Percentiles rank a stretch among this genome's conserved stretches.
Conservation (phyloP, 2,797 vertebrate species). For the Rousettus madagascariensis region DNA sequence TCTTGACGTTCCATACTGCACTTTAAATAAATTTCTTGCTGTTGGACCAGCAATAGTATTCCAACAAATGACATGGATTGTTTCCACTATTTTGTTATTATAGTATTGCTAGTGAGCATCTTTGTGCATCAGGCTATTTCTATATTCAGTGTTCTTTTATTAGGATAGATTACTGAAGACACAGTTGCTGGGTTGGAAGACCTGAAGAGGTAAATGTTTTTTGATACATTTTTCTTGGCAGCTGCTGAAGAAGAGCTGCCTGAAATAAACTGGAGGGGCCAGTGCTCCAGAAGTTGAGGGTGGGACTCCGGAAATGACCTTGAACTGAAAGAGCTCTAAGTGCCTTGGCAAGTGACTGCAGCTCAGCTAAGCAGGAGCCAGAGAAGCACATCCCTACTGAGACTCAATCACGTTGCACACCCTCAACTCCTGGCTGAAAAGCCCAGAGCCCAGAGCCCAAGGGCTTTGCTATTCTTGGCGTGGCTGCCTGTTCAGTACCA, state of each 20-base stretch:
- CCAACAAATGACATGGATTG: neutral
- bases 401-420: neutral
- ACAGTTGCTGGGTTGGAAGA: neutral
- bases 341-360: neutral
- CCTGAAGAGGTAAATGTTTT: neutral
- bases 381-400: neutral
- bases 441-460: neutral
- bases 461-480: neutral
- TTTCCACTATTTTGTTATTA: neutral
- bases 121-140: neutral
- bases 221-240: neutral
- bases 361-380: neutral
- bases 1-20: neutral
- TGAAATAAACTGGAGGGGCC: neutral
- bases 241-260: neutral
- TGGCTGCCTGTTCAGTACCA: neutral
- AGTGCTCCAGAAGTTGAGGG: neutral
- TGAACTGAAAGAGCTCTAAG: neutral
- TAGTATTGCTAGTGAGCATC: neutral
- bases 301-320: neutral
- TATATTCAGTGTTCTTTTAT: conserved; percentile 8
- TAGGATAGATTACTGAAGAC: neutral
- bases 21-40: neutral
- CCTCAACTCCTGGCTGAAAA: neutral
- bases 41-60: neutral